Base-by-base conservation (phyloP, 1,140 invertebrate species). In the Pseudobourletiella spinata region DNA sequence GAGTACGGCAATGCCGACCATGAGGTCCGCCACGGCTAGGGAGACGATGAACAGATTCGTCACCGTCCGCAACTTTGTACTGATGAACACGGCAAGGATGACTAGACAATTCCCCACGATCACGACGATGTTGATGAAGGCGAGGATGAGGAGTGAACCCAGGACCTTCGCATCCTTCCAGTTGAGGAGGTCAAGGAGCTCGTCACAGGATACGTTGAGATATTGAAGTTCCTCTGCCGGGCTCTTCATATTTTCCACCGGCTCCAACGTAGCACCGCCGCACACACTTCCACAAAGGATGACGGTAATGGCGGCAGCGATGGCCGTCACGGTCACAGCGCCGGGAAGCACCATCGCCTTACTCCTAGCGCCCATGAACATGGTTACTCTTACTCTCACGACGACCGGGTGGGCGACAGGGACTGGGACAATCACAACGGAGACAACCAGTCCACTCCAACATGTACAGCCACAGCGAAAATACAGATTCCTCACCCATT, bases 11-110 rank as follows among this genome's bases (percentile, higher is more conserved):
- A 94, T 75, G 0, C 92, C 92, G 11, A 97, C 89, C 48, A 63
- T 42, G 15, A 96, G 80, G 77, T 97, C 94, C 30, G 92, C 90
- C 1, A 94, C 86, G 0, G 93, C 94, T 64, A 97, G 79, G 25
- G 90, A 95, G 30, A 94, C 84, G 71, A 98, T 96, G 77, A 96
- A 95, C 72, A 93, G 82, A 76, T 97, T 97, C 42, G 93, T 97
- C 63, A 95, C 90, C 57, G 89, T 91, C 46, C 90, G 81, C 51
- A 95, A 80, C 74, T 94, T 94, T 42, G 86, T 84, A 22, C 83
- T 86, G 73, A 88, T 85, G 73, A 89, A 87, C 30, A 97, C 92
- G 55, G 93, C 91, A 54, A 89, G 81, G 71, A 96, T 93, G 57
- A 96, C 91, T 29, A 97, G 79, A 68, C 86, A 85, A 77, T 97